Conservation (phyloP, 23 tunicate species). For the Ascidia mentula region DNA sequence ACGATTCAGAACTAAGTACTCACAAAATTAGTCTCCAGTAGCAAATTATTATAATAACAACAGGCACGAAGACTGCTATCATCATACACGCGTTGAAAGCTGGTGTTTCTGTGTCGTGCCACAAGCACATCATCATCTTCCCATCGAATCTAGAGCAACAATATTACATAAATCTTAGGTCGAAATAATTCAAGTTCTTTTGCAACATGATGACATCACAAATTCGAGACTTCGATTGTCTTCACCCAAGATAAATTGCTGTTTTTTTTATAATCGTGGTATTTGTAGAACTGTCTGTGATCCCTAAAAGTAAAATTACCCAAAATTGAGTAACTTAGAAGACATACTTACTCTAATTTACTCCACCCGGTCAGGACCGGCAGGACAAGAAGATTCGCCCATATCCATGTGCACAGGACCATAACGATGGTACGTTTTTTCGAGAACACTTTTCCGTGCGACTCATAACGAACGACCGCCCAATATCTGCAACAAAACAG, state of each 20-base stretch:
- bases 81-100: constrained; percentile 31
- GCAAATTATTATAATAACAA: constrained; percentile 24
- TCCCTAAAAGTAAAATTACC: too few relatives aligned
- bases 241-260: too few relatives aligned
- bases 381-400: constrained; percentile 36
- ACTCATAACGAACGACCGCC: constrained; percentile 43
- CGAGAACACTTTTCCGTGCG: constrained; percentile 32
- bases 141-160: constrained; percentile 42
- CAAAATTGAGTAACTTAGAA: too few relatives aligned
- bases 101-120: constrained; percentile 55
- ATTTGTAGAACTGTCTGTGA: too few relatives aligned
- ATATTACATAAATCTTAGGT: too few relatives aligned
- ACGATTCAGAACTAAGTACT: neutral
- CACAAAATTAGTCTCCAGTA: constrained; percentile 31
- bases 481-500: constrained; percentile 45
- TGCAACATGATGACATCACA: too few relatives aligned
- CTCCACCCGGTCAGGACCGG: constrained; percentile 59
- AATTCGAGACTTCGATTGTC: too few relatives aligned
- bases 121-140: constrained; percentile 49
- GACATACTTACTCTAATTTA: constrained; percentile 46
- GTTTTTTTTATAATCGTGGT: too few relatives aligned
- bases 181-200: too few relatives aligned
- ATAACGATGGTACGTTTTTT: constrained; percentile 14
- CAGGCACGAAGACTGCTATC: constrained; percentile 31
- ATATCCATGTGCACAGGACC: constrained; percentile 48